Percentiles rank a stretch among this genome's conserved stretches.
phyloP scores from a whole-genome alignment of 2,888 invertebrate species.

The Drosophila mettleri region DNA sequence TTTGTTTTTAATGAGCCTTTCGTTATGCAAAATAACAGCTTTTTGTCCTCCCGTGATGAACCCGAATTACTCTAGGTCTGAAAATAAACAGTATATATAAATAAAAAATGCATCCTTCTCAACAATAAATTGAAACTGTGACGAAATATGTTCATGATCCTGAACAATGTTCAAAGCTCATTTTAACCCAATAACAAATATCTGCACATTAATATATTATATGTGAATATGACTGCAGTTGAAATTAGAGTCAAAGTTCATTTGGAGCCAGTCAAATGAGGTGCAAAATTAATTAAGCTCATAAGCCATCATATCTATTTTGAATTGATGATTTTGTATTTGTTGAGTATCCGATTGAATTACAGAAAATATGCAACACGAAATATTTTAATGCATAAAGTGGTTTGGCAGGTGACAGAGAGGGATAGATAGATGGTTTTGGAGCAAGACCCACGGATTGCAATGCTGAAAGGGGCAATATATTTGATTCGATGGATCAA shows the following conservation, averaged over 20 bases:
- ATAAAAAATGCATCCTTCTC: not conserved
- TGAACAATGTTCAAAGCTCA: no score
- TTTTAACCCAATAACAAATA: no score
- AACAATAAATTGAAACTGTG: not conserved
- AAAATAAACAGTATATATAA: not conserved
- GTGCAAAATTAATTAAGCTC: no score
- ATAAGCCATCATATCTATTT: not conserved
- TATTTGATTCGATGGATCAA: conserved; percentile 21
- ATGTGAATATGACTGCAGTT: not conserved
- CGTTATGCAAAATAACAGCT: not conserved
- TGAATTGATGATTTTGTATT: conserved; percentile 30
- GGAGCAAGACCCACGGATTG: conserved; percentile 35
- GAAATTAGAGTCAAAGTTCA: not conserved
- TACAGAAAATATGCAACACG: conserved; percentile 58
- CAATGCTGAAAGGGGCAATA: not conserved
- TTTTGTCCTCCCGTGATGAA: rapidly evolving
- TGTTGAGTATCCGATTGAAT: conserved; percentile 43
- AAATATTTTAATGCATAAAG: conserved; percentile 69
- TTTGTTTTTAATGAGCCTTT: conserved; percentile 11
- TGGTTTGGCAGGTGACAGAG: conserved; percentile 19
- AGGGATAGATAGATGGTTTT: conserved; percentile 33
- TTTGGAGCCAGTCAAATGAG: no score
- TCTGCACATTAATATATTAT: no score
- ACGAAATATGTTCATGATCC: no score
- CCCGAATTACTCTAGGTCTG: not conserved